Conservation (phyloP, 1,140 invertebrate species). For the Drosophila miranda region DNA sequence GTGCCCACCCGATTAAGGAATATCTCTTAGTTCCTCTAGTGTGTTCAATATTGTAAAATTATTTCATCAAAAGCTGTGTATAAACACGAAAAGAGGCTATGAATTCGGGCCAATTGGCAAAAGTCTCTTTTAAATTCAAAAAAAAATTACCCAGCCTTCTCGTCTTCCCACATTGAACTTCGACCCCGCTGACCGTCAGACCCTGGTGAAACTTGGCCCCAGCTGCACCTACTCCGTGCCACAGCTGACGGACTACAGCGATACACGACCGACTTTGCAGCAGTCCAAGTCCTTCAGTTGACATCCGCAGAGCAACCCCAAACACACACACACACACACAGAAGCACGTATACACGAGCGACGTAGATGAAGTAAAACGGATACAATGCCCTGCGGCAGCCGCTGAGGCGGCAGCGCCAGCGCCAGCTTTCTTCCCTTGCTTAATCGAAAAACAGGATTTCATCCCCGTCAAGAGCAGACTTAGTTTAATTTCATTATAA, state of each 20-base stretch:
- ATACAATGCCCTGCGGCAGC: conserved; percentile 15
- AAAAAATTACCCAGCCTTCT: not conserved
- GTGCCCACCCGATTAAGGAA: too few relatives aligned
- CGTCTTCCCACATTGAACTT: conserved; percentile 49
- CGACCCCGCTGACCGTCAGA: conserved; percentile 43
- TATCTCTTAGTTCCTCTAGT: too few relatives aligned
- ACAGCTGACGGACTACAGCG: conserved; percentile 17
- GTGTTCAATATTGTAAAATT: too few relatives aligned
- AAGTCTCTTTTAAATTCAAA: too few relatives aligned
- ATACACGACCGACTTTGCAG: conserved; percentile 57
- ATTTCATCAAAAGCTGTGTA: too few relatives aligned
- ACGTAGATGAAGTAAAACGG: too few relatives aligned
- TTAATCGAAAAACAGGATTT: conserved; percentile 61
- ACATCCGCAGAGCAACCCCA: conserved; percentile 30
- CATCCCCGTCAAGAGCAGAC: conserved; percentile 68
- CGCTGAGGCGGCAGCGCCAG: conserved; percentile 18
- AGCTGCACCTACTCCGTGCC: conserved; percentile 12
- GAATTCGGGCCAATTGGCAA: too few relatives aligned
- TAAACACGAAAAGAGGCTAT: too few relatives aligned
- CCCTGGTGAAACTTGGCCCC: conserved; percentile 42
- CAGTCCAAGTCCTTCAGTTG: conserved; percentile 47
- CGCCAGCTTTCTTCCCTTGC: conserved; percentile 68
- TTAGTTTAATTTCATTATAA: conserved; percentile 72
- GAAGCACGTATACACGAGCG: conserved; percentile 7
- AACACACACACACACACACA: conserved; percentile 16